phyloP scores from a whole-genome alignment of 2,888 invertebrate genomes.

The Agrilus mali region DNA sequence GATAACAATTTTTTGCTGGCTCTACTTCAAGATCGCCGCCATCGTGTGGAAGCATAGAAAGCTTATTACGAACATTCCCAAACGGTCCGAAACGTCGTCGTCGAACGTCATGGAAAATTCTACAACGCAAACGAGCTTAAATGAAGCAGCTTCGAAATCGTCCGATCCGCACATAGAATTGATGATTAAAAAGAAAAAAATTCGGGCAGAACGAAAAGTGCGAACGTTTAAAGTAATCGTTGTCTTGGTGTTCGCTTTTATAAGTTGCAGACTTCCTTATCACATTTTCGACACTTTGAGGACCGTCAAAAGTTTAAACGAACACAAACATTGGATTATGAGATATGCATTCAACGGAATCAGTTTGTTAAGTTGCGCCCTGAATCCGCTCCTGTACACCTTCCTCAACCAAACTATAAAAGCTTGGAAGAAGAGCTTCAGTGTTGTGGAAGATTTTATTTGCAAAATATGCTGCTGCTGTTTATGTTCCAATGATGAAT shows the following conservation, averaged over 20 bases:
- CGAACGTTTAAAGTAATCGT: slow-evolving; percentile 45
- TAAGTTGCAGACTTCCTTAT: slow-evolving; percentile 39
- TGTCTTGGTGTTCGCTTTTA: slow-evolving; percentile 40
- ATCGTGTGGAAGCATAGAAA: slow-evolving; percentile 38
- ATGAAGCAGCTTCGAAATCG: slow-evolving; percentile 8
- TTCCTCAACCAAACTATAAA: slow-evolving; percentile 41
- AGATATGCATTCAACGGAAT: slow-evolving; percentile 39
- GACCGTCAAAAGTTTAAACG: slow-evolving; percentile 14
- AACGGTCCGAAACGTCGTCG: slow-evolving; percentile 12
- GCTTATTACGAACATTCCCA: slow-evolving; percentile 17
- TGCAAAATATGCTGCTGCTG: slow-evolving; percentile 29
- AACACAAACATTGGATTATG: slow-evolving; percentile 30
- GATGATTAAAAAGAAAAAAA: slow-evolving; percentile 15
- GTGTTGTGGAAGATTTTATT: slow-evolving; percentile 21
- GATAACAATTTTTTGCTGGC: slow-evolving; percentile 36
- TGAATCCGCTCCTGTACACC: slow-evolving; percentile 48
- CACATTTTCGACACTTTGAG: slow-evolving; percentile 41
- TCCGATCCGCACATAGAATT: background rate
- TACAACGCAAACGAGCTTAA: slow-evolving; percentile 16
- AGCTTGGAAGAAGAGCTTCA: slow-evolving; percentile 16
- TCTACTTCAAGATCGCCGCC: slow-evolving; percentile 38
- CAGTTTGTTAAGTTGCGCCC: slow-evolving; percentile 39
- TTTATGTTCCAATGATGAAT: slow-evolving; percentile 28
- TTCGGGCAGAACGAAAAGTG: slow-evolving; percentile 33
- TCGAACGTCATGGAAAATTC: slow-evolving; percentile 18